A percentile compares a stretch with the other conserved stretches of the same genome.
These are phyloP conservation scores for Syrphus vitripennis DNA, from an alignment of 2,888 invertebrate species.

Conservation along the genomic window DNA sequence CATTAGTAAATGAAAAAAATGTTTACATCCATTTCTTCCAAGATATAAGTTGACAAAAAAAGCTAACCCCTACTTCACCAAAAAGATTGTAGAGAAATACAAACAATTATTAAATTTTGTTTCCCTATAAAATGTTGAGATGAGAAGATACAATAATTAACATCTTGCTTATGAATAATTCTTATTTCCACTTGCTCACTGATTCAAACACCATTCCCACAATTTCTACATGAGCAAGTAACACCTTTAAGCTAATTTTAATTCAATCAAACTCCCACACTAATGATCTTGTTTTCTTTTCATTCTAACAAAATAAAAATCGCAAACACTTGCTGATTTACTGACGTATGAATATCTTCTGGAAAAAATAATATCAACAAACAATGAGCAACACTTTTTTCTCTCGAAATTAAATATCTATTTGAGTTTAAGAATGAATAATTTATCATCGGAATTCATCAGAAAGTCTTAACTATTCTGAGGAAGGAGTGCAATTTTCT, in stretches of 20 bases:
- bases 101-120: neutral
- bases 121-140: neutral
- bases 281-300: slow-evolving; percentile 9
- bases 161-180: neutral
- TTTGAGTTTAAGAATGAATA: neutral
- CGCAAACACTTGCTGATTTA: neutral
- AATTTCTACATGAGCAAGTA: neutral
- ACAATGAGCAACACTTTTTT: neutral
- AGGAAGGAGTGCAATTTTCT: neutral
- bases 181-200: neutral
- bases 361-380: neutral
- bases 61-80: neutral
- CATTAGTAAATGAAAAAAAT: too few relatives aligned
- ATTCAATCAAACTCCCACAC: neutral
- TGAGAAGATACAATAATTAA: neutral
- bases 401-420: neutral
- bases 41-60: too few relatives aligned
- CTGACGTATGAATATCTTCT: neutral
- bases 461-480: neutral
- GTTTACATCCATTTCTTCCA: too few relatives aligned
- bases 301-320: neutral
- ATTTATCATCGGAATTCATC: neutral
- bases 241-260: neutral
- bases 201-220: neutral
- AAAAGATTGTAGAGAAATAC: neutral